phyloP scores from a whole-genome alignment of 2,888 invertebrate genomes.

The Herminia tarsipennalis region DNA sequence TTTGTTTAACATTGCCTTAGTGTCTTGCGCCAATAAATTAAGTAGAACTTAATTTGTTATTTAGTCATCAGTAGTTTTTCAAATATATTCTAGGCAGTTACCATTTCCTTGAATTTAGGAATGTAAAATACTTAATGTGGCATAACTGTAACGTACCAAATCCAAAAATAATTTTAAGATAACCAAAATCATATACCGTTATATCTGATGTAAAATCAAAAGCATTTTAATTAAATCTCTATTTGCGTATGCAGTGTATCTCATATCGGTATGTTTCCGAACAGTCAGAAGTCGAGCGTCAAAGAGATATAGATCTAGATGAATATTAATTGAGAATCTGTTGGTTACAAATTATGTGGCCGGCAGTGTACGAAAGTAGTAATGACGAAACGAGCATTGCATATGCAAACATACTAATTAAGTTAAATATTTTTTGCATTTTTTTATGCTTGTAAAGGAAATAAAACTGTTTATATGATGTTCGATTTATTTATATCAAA shows the following conservation, averaged over 20 bases:
- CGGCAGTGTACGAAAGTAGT: slow-evolving; percentile 34
- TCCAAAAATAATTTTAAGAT: slow-evolving; percentile 31
- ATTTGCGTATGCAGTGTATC: slow-evolving; percentile 40
- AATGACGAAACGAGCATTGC: slow-evolving; percentile 25
- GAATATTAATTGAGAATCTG: slow-evolving; percentile 50
- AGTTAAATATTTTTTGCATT: slow-evolving; percentile 6
- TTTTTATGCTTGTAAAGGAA: not conserved
- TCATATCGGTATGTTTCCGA: slow-evolving; percentile 38
- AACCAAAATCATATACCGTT: slow-evolving; percentile 37
- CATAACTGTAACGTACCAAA: slow-evolving; percentile 17
- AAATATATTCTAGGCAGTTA: too few relatives aligned
- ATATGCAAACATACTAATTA: slow-evolving; percentile 16
- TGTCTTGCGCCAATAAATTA: too few relatives aligned
- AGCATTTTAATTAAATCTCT: slow-evolving; percentile 44
- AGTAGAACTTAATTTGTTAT: too few relatives aligned
- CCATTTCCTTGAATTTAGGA: too few relatives aligned
- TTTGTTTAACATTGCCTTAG: too few relatives aligned
- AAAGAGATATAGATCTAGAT: slow-evolving; percentile 46
- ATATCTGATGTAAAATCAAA: slow-evolving; percentile 24
- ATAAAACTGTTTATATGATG: too few relatives aligned
- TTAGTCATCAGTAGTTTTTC: too few relatives aligned
- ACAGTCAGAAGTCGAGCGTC: slow-evolving; percentile 46
- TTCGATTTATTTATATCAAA: not conserved
- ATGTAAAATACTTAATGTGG: too few relatives aligned
- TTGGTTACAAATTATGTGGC: slow-evolving; percentile 44